These are phyloP conservation scores for Automeris io DNA, from an alignment of 2,888 invertebrate species.

Conservation along the genomic window DNA sequence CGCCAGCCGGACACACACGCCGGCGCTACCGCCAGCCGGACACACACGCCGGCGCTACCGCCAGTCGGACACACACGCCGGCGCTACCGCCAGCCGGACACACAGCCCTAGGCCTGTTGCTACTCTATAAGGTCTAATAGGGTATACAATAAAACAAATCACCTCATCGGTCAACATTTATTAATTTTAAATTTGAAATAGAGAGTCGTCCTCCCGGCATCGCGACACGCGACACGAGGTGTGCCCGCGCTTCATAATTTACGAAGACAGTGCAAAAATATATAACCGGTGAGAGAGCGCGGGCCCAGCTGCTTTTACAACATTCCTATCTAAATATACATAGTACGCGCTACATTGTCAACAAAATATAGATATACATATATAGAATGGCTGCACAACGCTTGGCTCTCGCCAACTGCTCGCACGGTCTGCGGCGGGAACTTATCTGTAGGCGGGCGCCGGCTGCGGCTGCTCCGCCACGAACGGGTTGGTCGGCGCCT, in stretches of 20 bases:
- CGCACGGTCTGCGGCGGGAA: too few relatives aligned
- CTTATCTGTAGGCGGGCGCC: too few relatives aligned
- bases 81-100: too few relatives aligned
- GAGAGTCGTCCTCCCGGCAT: conserved; percentile 27
- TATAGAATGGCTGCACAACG: too few relatives aligned
- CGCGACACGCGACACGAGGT: conserved; percentile 12
- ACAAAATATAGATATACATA: conserved; percentile 38
- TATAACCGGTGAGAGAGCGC: conserved; percentile 56
- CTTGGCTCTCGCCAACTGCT: too few relatives aligned
- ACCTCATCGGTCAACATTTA: conserved; percentile 66
- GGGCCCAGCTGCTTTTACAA: conserved; percentile 26
- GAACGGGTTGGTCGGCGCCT: conserved; percentile 53
- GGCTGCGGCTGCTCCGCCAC: conserved; percentile 32
- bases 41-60: too few relatives aligned
- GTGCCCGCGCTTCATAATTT: neutral
- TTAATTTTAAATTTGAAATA: conserved; percentile 58
- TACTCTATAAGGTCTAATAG: too few relatives aligned
- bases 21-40: too few relatives aligned
- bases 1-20: too few relatives aligned
- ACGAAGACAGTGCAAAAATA: conserved; percentile 59
- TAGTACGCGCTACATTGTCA: conserved; percentile 37
- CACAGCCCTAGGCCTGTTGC: too few relatives aligned
- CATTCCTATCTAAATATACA: conserved; percentile 36
- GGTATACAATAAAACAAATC: conserved; percentile 11
- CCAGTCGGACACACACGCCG: too few relatives aligned